Evolutionary conservation across 1,140 invertebrate species (phyloP).

Genomic region (Bombus sibiricus): DNA sequence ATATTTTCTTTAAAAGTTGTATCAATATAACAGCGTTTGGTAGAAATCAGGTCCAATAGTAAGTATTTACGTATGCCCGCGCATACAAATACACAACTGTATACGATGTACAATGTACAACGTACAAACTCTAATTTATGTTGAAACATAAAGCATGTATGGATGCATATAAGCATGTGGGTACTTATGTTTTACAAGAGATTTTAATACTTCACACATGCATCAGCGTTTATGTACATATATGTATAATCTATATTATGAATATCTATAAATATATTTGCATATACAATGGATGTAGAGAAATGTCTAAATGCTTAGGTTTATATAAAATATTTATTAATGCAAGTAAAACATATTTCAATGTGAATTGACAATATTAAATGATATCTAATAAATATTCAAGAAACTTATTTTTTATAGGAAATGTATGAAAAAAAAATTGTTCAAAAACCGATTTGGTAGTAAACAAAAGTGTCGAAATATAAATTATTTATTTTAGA

Average conservation of each 20-base stretch:
- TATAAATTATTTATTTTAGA: not conserved
- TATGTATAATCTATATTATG: not conserved
- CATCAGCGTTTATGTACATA: not conserved
- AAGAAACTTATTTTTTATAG: not conserved
- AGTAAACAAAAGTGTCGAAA: not conserved
- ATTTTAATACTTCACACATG: not conserved
- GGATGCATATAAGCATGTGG: no score
- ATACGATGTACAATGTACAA: no score
- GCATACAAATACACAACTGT: not conserved
- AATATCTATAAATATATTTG: not conserved
- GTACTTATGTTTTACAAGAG: not conserved
- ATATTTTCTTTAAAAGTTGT: slow-evolving; percentile 1
- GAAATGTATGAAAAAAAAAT: not conserved
- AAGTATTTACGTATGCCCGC: not conserved
- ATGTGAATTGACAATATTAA: not conserved
- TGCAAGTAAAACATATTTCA: not conserved
- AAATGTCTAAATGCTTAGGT: not conserved
- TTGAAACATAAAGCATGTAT: not conserved
- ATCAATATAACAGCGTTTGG: not conserved
- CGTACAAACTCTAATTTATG: no score
- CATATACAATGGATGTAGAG: no score
- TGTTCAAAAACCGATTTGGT: not conserved
- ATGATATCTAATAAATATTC: not conserved
- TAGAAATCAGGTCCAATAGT: slow-evolving; percentile 10
- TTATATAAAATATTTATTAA: not conserved